Base-by-base conservation (phyloP, 2,113 vertebrate genomes). In the Narcine bancroftii region DNA sequence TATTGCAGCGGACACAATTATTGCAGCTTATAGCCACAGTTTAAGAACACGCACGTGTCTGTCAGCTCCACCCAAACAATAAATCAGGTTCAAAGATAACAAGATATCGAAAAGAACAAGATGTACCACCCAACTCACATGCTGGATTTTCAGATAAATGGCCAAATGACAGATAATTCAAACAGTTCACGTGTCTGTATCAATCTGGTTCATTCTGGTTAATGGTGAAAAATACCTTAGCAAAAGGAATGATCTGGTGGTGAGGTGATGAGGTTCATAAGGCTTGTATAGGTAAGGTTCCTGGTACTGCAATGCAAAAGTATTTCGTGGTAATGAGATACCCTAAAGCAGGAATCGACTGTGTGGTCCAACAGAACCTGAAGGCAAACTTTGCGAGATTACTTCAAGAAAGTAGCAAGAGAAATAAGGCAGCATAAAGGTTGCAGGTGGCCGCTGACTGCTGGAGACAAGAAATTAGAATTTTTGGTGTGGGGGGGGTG, bases 371-470 rank as follows among this genome's bases (percentile, higher is more conserved):
- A 56, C 33, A 33, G 10, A 69, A 71, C 89, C 63, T 91, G 47
- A 47, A 69, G 89, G 21, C 39, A 26, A 42, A 69, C 66, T 91
- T 69, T 60, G 81, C 2, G 53, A 87, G 81, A 87, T 87, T 39
- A 47, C 26, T 91, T 91, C 89, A 91, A 91, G 65, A 42, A 24
- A 91, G 42, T 26, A 66, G 29, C 65, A 13, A 42, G 71, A 47
- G 63, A 66, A 69, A 47, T 42, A 15, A 87, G 53, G 89, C 63
- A 71, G 39, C 89, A 47, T 91, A 91, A 91, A 69, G 42, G 63
- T n/a, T 33, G 63, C 89, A 91, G 89, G 89, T 91, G 89, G 81
- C 89, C 65, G 71, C 42, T 45, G 17, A 71, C 65, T 69, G 65
- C 42, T 69, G 42, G 63, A 33, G 60, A 91, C 89, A 33, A 89